Evolutionary conservation across 2,113 vertebrate species (phyloP).

Genomic region (Dissostichus mawsoni): DNA sequence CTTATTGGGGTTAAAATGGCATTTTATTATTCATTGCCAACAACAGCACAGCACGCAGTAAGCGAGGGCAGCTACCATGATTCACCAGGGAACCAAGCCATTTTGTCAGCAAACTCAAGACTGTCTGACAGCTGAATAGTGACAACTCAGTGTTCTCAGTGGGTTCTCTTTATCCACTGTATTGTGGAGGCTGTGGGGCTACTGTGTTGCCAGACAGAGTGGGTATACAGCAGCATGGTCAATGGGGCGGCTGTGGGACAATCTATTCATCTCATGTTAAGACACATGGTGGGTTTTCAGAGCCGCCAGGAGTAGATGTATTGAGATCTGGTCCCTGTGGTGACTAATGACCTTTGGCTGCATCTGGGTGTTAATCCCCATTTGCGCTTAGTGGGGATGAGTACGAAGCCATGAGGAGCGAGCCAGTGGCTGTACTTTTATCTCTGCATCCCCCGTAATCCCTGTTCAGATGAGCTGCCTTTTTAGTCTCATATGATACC

Average conservation of each 20-base stretch:
- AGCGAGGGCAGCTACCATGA: conserved; percentile 42
- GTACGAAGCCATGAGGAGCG: not conserved
- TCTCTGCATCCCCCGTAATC: conserved; percentile 38
- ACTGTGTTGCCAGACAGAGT: conserved; percentile 36
- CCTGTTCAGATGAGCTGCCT: conserved; percentile 48
- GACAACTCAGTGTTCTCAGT: conserved; percentile 44
- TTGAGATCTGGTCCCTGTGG: conserved; percentile 39
- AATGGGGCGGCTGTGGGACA: conserved; percentile 17
- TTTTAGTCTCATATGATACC: conserved; percentile 18
- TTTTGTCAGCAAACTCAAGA: conserved; percentile 46
- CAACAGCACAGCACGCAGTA: conserved; percentile 34
- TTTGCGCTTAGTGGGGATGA: conserved; percentile 34
- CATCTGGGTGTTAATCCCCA: conserved; percentile 46
- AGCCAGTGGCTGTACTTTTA: conserved; percentile 17
- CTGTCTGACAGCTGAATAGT: conserved; percentile 31
- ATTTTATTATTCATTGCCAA: conserved; percentile 58
- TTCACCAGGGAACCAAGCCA: conserved; percentile 33
- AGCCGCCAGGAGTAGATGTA: conserved; percentile 11
- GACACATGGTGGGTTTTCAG: conserved; percentile 32
- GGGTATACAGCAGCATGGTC: conserved; percentile 15
- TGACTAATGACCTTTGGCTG: conserved; percentile 59
- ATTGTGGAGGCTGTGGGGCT: conserved; percentile 12
- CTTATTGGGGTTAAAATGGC: conserved; percentile 60
- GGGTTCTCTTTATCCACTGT: conserved; percentile 31
- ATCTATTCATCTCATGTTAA: conserved; percentile 40